phyloP scores from a whole-genome alignment of 2,113 vertebrate species.

The Anseranas semipalmata region DNA sequence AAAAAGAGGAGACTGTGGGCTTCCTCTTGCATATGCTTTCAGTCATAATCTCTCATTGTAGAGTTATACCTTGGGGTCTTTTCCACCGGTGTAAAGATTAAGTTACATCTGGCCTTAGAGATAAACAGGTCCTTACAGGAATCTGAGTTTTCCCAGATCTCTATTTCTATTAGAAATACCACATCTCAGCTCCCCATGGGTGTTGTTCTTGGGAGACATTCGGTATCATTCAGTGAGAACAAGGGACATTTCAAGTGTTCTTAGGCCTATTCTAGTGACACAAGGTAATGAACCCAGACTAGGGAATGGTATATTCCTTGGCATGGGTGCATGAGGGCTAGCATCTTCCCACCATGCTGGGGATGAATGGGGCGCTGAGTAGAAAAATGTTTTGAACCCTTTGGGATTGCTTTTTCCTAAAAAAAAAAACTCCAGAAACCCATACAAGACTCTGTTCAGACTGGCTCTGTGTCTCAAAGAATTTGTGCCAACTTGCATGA shows the following conservation, averaged over 20 bases:
- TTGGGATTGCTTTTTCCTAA: background rate
- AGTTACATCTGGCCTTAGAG: background rate
- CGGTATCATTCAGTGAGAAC: background rate
- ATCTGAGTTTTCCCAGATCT: background rate
- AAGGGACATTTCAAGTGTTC: background rate
- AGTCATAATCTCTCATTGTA: background rate
- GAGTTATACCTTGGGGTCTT: background rate
- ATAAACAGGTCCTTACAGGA: background rate
- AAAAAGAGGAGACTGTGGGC: background rate
- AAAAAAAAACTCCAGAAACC: background rate
- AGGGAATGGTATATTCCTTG: background rate
- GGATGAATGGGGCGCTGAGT: background rate
- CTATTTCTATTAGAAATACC: background rate
- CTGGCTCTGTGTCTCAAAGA: fast-evolving
- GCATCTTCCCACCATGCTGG: fast-evolving
- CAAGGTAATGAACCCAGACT: background rate
- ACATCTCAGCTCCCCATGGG: fast-evolving
- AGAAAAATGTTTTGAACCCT: background rate
- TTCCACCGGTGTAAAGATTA: background rate
- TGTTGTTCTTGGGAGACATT: background rate
- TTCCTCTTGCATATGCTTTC: fast-evolving
- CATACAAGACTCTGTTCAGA: background rate
- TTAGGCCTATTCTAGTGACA: background rate
- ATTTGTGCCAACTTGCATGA: fast-evolving
- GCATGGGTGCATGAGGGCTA: background rate